Percentiles rank a stretch among this genome's conserved stretches.
Evolutionary conservation across 2,797 vertebrate species (phyloP).

Genomic region (Sparus aurata): DNA sequence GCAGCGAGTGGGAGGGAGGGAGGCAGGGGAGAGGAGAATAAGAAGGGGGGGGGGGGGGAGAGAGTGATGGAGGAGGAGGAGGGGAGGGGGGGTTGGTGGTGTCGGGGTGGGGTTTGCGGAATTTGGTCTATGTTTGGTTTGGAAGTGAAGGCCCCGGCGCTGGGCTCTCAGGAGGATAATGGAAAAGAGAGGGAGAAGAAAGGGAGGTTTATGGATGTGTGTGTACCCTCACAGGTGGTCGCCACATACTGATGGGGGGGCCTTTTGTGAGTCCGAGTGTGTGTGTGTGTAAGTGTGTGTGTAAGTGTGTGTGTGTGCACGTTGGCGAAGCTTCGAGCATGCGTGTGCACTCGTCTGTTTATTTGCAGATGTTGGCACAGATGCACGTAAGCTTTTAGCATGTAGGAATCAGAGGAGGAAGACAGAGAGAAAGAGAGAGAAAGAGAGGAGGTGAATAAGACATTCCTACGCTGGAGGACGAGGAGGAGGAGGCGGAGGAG

Average conservation of each 20-base stretch:
- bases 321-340: slow-evolving; percentile 11
- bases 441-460: slow-evolving; percentile 78
- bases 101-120: slow-evolving; percentile 76
- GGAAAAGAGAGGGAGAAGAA: slow-evolving; percentile 77
- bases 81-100: slow-evolving; percentile 25
- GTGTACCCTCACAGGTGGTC: slow-evolving; percentile 75
- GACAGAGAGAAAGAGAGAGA: slow-evolving; percentile 46
- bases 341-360: slow-evolving; percentile 45
- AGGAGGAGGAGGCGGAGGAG: slow-evolving; percentile 6
- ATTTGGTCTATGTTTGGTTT: slow-evolving; percentile 87
- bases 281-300: slow-evolving; percentile 16
- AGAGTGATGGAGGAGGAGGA: slow-evolving; percentile 14
- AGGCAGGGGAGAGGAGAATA: slow-evolving; percentile 41
- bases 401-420: slow-evolving; percentile 43
- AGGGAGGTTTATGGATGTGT: slow-evolving; percentile 74
- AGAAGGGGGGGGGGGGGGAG: slow-evolving; percentile 6
- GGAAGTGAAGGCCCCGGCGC: slow-evolving; percentile 80
- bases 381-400: slow-evolving; percentile 49
- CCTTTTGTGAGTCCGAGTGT: slow-evolving; percentile 41
- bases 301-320: slow-evolving; percentile 28
- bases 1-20: slow-evolving; percentile 22
- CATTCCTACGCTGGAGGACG: slow-evolving; percentile 72
- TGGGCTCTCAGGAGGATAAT: slow-evolving; percentile 80
- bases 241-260: slow-evolving; percentile 54
- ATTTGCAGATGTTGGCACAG: slow-evolving; percentile 70